Percentiles rank a stretch among this genome's conserved stretches.
Evolutionary conservation across 2,888 invertebrate species (phyloP).

Genomic region (Aleiodes leptofemur): DNA sequence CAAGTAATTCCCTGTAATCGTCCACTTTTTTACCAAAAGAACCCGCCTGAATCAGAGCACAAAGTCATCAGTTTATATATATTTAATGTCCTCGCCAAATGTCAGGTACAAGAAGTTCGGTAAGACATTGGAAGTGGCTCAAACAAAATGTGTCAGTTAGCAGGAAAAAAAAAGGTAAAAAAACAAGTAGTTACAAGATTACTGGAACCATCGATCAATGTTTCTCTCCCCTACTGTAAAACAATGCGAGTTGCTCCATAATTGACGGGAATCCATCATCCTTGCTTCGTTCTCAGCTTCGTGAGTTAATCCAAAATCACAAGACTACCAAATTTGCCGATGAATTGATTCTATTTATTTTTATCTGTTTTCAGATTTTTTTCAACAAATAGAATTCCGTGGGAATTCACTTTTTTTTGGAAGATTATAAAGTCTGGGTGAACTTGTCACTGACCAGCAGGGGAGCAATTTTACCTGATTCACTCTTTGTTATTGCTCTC

Average conservation of each 20-base stretch:
- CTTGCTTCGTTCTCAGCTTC: constrained; percentile 62
- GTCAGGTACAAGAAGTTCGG: constrained; percentile 14
- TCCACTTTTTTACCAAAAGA: too few relatives aligned
- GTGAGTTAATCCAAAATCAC: constrained; percentile 12
- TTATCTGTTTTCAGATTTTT: background rate
- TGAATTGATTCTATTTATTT: background rate
- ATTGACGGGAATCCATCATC: constrained; percentile 75
- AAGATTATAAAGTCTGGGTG: constrained; percentile 14
- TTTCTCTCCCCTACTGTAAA: constrained; percentile 72
- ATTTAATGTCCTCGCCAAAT: constrained; percentile 14
- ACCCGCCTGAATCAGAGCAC: too few relatives aligned
- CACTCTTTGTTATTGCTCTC: constrained; percentile 47
- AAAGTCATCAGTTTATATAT: background rate
- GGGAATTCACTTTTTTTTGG: constrained; percentile 24
- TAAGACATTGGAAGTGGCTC: constrained; percentile 10
- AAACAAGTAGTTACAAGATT: constrained; percentile 67
- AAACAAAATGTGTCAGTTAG: constrained; percentile 33
- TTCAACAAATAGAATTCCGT: constrained; percentile 9
- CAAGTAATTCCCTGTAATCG: too few relatives aligned
- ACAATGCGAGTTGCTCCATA: constrained; percentile 75
- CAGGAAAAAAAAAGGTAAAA: constrained; percentile 60
- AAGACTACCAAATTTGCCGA: constrained; percentile 5
- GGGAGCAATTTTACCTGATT: constrained; percentile 52
- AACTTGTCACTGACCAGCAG: constrained; percentile 35
- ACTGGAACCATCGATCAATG: constrained; percentile 73